Evolutionary conservation across 2,888 invertebrate species (phyloP).

Genomic region (Pyrrhosoma nymphula): DNA sequence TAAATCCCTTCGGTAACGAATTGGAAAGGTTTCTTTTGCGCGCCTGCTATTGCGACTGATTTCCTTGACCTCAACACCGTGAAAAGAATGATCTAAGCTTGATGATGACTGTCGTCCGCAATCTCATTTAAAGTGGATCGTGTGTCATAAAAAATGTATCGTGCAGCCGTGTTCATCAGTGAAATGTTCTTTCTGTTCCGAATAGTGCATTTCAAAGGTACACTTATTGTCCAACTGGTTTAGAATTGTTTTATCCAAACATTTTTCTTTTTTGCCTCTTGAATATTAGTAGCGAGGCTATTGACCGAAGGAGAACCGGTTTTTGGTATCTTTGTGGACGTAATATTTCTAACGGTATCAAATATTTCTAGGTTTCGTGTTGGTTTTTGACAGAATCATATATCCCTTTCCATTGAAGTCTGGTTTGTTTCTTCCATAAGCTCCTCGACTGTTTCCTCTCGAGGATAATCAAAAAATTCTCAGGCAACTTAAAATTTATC

Average conservation of each 20-base stretch:
- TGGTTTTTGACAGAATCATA: not conserved
- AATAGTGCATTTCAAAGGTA: not conserved
- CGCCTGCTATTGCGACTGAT: not conserved
- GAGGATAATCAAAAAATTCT: not conserved
- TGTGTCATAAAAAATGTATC: not conserved
- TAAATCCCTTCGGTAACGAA: not conserved
- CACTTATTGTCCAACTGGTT: not conserved
- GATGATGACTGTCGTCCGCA: not conserved
- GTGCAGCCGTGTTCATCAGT: not conserved
- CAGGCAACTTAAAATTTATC: too few species aligned
- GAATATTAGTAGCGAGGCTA: not conserved
- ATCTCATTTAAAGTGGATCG: slow-evolving; percentile 24
- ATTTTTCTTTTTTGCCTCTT: not conserved
- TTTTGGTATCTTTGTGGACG: not conserved
- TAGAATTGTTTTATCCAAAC: not conserved
- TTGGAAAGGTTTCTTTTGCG: slow-evolving; percentile 35
- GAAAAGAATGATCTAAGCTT: slow-evolving; percentile 13
- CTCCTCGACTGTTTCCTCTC: not conserved
- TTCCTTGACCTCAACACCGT: slow-evolving; percentile 34
- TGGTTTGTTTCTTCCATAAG: not conserved
- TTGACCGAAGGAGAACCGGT: not conserved
- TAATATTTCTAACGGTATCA: not conserved
- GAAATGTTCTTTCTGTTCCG: not conserved
- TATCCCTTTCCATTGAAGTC: too few species aligned
- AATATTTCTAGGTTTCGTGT: not conserved